A percentile compares a stretch with the other conserved stretches of the same genome.
Evolutionary conservation across 2,888 invertebrate genomes (phyloP).

Genomic region (Lymantria dispar): DNA sequence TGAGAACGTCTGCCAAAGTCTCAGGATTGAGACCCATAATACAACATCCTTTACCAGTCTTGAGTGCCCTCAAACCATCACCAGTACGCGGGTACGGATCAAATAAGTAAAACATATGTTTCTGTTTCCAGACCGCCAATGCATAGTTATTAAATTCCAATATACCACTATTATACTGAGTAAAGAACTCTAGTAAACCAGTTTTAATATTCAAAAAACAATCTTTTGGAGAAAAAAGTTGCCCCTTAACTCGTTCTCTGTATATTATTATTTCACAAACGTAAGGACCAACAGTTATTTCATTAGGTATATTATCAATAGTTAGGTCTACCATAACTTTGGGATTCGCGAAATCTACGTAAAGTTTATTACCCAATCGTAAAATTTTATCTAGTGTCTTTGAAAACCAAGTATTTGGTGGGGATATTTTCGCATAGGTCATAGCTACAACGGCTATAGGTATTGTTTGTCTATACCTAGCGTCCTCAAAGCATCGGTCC

Average conservation of each 20-base stretch:
- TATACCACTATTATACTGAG: conserved; percentile 73
- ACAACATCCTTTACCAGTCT: conserved; percentile 83
- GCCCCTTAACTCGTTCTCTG: conserved; percentile 74
- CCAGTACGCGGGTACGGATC: conserved; percentile 85
- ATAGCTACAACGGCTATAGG: conserved; percentile 82
- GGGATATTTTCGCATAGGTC: conserved; percentile 85
- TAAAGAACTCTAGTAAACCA: conserved; percentile 78
- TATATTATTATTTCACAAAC: conserved; percentile 82
- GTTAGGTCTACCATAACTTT: conserved; percentile 71
- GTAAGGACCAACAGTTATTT: conserved; percentile 81
- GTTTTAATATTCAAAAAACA: conserved; percentile 73
- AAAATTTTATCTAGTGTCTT: conserved; percentile 83
- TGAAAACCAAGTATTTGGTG: conserved; percentile 82
- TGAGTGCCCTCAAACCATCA: conserved; percentile 77
- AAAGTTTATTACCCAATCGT: conserved; percentile 82
- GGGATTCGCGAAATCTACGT: conserved; percentile 75
- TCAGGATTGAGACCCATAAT: conserved; percentile 83
- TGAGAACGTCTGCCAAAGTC: conserved; percentile 79
- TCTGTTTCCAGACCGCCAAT: conserved; percentile 85
- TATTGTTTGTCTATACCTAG: conserved; percentile 83
- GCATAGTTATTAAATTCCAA: conserved; percentile 83
- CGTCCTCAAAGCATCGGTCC: conserved; percentile 81
- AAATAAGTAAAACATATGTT: conserved; percentile 84
- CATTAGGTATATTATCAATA: conserved; percentile 81
- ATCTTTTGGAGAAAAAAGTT: conserved; percentile 75